Evolutionary conservation across 2,797 vertebrate genomes (phyloP).

Genomic region (Oceanodroma leucorhoa): DNA sequence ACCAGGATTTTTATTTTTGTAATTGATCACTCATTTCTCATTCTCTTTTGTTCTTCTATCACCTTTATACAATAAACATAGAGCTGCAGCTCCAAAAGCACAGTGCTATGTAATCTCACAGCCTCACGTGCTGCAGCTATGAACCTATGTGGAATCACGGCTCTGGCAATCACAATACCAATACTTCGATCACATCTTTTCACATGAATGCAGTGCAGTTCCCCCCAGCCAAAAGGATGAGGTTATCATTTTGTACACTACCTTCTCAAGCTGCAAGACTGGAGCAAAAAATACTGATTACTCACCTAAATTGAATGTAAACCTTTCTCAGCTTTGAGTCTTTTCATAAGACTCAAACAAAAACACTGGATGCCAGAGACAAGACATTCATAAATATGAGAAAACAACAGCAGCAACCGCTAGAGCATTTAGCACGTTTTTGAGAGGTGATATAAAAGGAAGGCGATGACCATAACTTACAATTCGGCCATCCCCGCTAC

Average conservation of each 20-base stretch:
- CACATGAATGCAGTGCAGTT: rapidly evolving
- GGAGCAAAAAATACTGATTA: neutral
- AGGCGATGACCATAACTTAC: constrained; percentile 75
- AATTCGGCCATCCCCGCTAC: constrained; percentile 93
- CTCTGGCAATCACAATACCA: neutral
- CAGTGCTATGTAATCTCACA: neutral
- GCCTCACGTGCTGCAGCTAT: rapidly evolving
- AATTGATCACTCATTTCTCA: neutral
- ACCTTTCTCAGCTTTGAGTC: neutral
- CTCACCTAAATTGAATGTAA: neutral
- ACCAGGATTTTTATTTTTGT: neutral
- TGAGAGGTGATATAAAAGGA: rapidly evolving
- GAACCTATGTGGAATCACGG: neutral
- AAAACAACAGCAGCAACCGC: neutral
- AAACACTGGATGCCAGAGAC: neutral
- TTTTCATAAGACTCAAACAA: neutral
- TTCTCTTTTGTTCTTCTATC: neutral
- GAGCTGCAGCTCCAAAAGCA: neutral
- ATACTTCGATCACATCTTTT: rapidly evolving
- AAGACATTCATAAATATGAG: neutral
- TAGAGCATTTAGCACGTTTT: neutral
- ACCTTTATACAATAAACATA: neutral
- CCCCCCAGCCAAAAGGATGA: neutral
- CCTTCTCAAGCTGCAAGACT: neutral
- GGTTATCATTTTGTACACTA: neutral